These are phyloP conservation scores for Enteromius treurensis DNA, from an alignment of 2,797 vertebrate species.

Conservation along the genomic window DNA sequence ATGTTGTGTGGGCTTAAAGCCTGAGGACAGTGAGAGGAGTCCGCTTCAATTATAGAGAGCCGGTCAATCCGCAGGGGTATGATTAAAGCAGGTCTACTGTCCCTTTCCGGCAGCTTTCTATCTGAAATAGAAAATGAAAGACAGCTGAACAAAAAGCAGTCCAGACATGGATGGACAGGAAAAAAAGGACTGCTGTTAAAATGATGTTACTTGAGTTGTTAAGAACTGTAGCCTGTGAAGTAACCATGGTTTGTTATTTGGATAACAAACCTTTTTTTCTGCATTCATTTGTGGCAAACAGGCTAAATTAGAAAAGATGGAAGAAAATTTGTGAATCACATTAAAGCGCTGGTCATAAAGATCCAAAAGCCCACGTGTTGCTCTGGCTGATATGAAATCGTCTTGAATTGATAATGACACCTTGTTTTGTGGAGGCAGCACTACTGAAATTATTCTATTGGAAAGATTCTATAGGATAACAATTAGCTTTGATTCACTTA, in stretches of 20 bases:
- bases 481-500: background rate
- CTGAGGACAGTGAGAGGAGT: constrained; percentile 19
- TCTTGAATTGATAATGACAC: background rate
- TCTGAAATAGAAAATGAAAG: constrained; percentile 5
- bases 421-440: background rate
- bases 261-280: too few relatives aligned
- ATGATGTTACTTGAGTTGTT: background rate
- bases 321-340: too few relatives aligned
- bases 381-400: background rate
- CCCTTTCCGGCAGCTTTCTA: constrained; percentile 8
- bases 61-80: constrained; percentile 24
- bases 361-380: background rate
- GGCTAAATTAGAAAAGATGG: too few relatives aligned
- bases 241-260: background rate
- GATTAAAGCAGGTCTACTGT: constrained; percentile 30
- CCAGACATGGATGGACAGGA: background rate
- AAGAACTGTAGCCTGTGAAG: background rate
- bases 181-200: constrained; percentile 3
- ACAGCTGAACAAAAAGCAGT: background rate
- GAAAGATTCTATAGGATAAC: too few relatives aligned
- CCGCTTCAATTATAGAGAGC: constrained; percentile 30
- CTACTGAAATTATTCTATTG: background rate
- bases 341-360: background rate
- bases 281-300: background rate
- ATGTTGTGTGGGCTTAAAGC: constrained; percentile 16